Conservation (phyloP, 1,140 invertebrate genomes). For the Drosophila bifasciata region DNA sequence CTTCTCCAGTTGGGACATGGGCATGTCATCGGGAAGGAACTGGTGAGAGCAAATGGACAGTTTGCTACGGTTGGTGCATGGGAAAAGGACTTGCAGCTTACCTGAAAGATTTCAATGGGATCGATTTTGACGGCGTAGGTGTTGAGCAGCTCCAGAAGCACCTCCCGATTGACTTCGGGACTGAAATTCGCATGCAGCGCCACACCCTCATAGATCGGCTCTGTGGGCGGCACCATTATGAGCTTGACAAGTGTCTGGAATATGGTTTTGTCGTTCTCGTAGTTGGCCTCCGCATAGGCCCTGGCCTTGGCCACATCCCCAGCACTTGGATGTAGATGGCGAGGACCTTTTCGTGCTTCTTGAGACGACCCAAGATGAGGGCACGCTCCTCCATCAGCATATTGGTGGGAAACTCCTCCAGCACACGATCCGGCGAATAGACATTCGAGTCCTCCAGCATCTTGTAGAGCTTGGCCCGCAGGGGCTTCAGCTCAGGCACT, state of each 20-base stretch:
- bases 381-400: conserved; percentile 96
- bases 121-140: conserved; percentile 93
- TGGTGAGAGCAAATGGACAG: conserved; percentile 17
- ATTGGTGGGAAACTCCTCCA: conserved; percentile 94
- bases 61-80: no score
- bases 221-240: conserved; percentile 86
- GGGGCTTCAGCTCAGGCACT: conserved; percentile 23
- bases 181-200: conserved; percentile 85
- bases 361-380: conserved; percentile 94
- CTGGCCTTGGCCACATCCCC: conserved; percentile 92
- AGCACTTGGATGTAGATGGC: conserved; percentile 94
- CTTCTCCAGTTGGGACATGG: conserved; percentile 88
- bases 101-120: conserved; percentile 87
- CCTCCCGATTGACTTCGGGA: conserved; percentile 89
- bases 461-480: conserved; percentile 89
- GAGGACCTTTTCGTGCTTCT: conserved; percentile 95
- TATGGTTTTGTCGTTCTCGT: conserved; percentile 87
- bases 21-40: conserved; percentile 90
- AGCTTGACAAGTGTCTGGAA: conserved; percentile 88
- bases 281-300: conserved; percentile 92
- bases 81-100: conserved; percentile 16
- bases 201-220: conserved; percentile 85
- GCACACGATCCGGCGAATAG: conserved; percentile 94
- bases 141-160: conserved; percentile 91
- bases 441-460: conserved; percentile 93